Conservation (phyloP, 2,113 vertebrate species). For the Pyrgilauda ruficollis region DNA sequence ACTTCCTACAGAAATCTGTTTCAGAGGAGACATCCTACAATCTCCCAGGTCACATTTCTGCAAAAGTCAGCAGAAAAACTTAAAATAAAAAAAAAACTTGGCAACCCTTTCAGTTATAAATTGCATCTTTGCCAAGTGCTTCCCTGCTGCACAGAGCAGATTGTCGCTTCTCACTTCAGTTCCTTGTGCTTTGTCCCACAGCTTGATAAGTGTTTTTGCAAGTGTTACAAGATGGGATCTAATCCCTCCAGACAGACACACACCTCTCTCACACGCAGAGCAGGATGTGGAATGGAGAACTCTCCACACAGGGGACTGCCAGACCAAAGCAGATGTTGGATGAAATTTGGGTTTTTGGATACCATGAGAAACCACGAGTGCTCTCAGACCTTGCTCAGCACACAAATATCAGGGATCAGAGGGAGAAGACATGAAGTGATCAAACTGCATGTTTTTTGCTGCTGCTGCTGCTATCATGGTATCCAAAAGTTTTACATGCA, state of each 20-base stretch:
- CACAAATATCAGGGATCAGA: background rate
- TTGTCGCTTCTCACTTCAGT: constrained; percentile 34
- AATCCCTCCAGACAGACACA: background rate
- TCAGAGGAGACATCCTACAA: background rate
- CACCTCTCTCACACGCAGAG: background rate
- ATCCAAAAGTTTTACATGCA: background rate
- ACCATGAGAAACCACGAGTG: accelerated
- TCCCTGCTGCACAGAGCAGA: constrained; percentile 44
- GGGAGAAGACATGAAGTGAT: background rate
- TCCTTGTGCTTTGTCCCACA: background rate
- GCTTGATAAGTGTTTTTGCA: background rate
- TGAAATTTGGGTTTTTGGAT: background rate
- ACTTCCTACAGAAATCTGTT: background rate
- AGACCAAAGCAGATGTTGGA: background rate
- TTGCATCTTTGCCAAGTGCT: constrained; percentile 11
- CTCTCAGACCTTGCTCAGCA: background rate
- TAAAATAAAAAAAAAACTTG: background rate
- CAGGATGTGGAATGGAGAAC: background rate
- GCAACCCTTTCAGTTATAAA: background rate
- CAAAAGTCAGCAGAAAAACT: constrained; percentile 27
- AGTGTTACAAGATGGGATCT: background rate
- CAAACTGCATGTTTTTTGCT: background rate
- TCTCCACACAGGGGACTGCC: background rate
- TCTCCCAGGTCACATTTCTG: background rate
- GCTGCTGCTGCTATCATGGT: background rate